These are phyloP conservation scores for Myodes glareolus DNA, from an alignment of 2,113 vertebrate genomes.

Conservation along the genomic window DNA sequence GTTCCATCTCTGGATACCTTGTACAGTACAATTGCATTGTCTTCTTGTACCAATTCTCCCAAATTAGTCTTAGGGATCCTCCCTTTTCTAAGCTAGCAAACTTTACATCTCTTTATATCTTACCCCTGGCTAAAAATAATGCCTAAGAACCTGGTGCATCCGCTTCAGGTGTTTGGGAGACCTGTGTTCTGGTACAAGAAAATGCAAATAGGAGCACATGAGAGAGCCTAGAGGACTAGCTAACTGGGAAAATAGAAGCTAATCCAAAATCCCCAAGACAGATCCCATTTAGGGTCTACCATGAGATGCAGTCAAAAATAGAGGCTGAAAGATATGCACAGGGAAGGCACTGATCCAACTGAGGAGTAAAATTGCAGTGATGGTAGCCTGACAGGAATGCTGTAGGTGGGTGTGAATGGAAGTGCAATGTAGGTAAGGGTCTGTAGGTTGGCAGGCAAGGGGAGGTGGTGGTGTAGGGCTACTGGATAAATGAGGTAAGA, in stretches of 20 bases:
- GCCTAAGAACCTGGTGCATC: not conserved
- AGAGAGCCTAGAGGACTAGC: not conserved
- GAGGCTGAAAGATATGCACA: not conserved
- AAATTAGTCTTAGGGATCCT: not conserved
- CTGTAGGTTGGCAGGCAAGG: accelerated
- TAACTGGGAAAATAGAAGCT: not conserved
- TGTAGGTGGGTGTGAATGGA: not conserved
- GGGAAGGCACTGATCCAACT: not conserved
- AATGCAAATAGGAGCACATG: not conserved
- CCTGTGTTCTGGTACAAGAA: not conserved
- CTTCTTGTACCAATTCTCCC: not conserved
- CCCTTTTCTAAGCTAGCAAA: not conserved
- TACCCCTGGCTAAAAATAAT: not conserved
- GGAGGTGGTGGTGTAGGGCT: not conserved
- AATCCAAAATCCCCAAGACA: not conserved
- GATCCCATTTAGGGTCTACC: not conserved
- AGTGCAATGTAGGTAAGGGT: not conserved
- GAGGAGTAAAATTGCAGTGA: not conserved
- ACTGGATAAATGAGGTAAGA: not conserved
- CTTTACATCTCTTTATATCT: not conserved
- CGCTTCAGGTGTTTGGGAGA: not conserved
- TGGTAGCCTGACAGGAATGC: not conserved
- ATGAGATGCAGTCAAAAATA: not conserved
- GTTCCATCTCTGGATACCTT: not conserved
- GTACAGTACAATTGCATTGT: not conserved